Evolutionary conservation across 2,113 vertebrate species (phyloP).

Genomic region (Toxotes chatareus): DNA sequence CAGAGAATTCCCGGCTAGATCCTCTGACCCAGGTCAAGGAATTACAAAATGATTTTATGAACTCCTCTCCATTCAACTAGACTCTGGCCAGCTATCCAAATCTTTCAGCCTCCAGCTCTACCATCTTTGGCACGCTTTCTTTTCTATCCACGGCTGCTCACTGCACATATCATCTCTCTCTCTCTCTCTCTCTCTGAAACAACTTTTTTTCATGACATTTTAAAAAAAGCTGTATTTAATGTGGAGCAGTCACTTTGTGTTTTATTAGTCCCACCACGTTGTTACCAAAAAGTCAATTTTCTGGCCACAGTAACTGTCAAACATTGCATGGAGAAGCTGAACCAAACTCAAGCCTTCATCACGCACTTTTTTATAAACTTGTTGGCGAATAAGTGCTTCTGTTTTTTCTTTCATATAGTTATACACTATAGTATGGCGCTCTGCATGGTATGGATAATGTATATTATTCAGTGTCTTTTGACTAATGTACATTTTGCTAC

Average conservation of each 20-base stretch:
- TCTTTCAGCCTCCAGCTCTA: conserved; percentile 31
- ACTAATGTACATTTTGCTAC: not conserved
- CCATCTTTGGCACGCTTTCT: conserved; percentile 36
- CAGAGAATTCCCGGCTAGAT: conserved; percentile 51
- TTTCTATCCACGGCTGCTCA: not conserved
- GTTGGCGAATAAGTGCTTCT: not conserved
- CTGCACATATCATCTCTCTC: not conserved
- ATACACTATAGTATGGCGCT: not conserved
- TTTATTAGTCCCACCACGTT: not conserved
- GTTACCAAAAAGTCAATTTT: not conserved
- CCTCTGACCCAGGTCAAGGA: conserved; percentile 52
- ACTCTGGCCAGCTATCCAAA: conserved; percentile 20
- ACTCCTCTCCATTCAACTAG: conserved; percentile 15
- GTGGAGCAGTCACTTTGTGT: not conserved
- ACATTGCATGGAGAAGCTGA: no score
- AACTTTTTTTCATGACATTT: conserved; percentile 16
- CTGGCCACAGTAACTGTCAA: not conserved
- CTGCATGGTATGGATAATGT: not conserved
- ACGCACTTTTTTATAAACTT: not conserved
- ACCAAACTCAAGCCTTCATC: not conserved
- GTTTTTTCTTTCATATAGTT: not conserved
- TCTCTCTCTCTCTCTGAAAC: not conserved
- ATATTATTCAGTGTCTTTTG: not conserved
- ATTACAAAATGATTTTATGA: conserved; percentile 50
- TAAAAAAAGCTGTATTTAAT: not conserved